A percentile compares a stretch with the other conserved stretches of the same genome.
These are phyloP conservation scores for Brachycybe producta DNA, from an alignment of 2,888 invertebrate species.

Conservation along the genomic window DNA sequence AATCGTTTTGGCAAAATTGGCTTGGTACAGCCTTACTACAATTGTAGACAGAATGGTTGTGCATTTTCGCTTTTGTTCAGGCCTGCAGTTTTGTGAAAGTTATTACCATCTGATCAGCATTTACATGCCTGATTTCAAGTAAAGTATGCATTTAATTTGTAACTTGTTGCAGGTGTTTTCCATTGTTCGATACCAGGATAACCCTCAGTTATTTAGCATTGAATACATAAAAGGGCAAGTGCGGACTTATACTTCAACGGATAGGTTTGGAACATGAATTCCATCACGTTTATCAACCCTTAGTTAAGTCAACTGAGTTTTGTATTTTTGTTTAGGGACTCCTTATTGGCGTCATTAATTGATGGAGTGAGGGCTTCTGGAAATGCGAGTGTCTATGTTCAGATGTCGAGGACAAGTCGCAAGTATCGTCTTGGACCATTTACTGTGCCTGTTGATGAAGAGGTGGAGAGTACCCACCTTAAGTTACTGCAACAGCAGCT, in stretches of 20 bases:
- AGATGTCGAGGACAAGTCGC: slow-evolving; percentile 67
- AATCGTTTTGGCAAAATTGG: too few species aligned
- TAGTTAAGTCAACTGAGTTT: too few species aligned
- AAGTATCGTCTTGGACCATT: slow-evolving; percentile 81
- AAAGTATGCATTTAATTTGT: slow-evolving; percentile 15
- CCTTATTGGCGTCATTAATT: slow-evolving; percentile 81
- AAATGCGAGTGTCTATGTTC: slow-evolving; percentile 89
- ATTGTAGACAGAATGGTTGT: too few species aligned
- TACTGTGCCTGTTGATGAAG: slow-evolving; percentile 74
- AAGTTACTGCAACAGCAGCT: slow-evolving; percentile 57
- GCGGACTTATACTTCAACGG: slow-evolving; percentile 78
- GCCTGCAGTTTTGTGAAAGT: too few species aligned
- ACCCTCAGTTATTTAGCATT: slow-evolving; percentile 84
- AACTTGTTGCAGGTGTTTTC: slow-evolving; percentile 63
- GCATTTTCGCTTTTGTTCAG: too few species aligned
- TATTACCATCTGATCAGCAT: too few species aligned
- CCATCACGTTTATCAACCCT: too few species aligned
- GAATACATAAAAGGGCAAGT: slow-evolving; percentile 87
- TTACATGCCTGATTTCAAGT: too few species aligned
- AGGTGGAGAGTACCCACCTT: slow-evolving; percentile 80
- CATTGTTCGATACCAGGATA: slow-evolving; percentile 71
- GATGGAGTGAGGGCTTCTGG: slow-evolving; percentile 96
- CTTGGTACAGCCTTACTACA: too few species aligned
- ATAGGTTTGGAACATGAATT: slow-evolving; percentile 47
- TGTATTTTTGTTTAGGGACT: slow-evolving; percentile 55